Base-by-base conservation (phyloP, 2,113 vertebrate species). In the Pteruthius melanotis region DNA sequence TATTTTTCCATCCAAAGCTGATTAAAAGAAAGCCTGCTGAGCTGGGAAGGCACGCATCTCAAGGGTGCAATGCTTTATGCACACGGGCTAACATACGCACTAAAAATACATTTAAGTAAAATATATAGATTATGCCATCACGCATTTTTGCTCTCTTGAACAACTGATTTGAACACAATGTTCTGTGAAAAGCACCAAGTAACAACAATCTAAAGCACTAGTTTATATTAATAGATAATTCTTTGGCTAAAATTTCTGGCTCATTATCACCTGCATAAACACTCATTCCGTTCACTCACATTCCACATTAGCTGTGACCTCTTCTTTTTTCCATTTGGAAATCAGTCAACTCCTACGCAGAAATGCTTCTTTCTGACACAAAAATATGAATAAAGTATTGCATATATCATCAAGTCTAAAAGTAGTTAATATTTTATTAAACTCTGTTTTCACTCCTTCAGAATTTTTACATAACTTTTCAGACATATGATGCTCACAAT, bases 11-110 rank as follows among this genome's bases (percentile, higher is more conserved):
- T 28, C 11, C 28, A 45, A 76, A 83, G 23, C 11, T 64, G 53
- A 11, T 31, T 68, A 77, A 52, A 56, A 26, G 26, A 47, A 78
- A 74, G 56, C 8, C 16, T 78, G 5, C 12, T 81, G 54, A 61
- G 37, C 18, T 57, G 50, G 16, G 15, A 57, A 90, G 52, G 12
- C 16, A 28, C 0, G 0, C 10, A 74, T 78, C 47, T 74, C 49
- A 50, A 22, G 18, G 5, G 16, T 21, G 39, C 13, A 4, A 13
- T 27, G 2, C 11, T 83, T 61, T 50, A 23, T 39, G 14, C 63
- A 27, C 3, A 0, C 49, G 11, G 14, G 11, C 37, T 49, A 68
- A 40, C 7, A 75, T 3, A 35, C 3, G 37, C 4, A 15, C 7
- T 33, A 82, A 81, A 89, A 60, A 63, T n/a, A 44, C 1, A 24